A percentile compares a stretch with the other conserved stretches of the same genome.
phyloP scores from a whole-genome alignment of 2,797 vertebrate genomes.

The Hippopotamyrus pictus region DNA sequence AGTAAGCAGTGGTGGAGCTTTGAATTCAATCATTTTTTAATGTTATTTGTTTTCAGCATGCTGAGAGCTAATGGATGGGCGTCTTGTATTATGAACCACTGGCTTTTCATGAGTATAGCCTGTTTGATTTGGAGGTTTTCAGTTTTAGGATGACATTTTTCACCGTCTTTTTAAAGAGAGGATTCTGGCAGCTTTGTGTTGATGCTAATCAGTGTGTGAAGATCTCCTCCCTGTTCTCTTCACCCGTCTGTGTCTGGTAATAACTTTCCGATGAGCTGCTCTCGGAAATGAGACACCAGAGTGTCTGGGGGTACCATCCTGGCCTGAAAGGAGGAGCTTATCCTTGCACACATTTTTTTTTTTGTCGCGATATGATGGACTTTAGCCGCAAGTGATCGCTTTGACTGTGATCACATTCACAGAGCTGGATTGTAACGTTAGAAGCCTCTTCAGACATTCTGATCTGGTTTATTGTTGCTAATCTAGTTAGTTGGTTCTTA shows the following conservation, averaged over 20 bases:
- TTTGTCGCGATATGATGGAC: neutral
- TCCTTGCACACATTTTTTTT: neutral
- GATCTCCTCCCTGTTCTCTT: neutral
- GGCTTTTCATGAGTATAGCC: neutral
- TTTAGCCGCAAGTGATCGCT: neutral
- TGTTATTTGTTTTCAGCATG: neutral
- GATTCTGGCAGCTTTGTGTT: neutral
- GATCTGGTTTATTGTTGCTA: neutral
- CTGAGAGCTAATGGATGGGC: neutral
- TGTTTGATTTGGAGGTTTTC: neutral
- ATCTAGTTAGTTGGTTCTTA: slow-evolving; percentile 11
- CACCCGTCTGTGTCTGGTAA: neutral
- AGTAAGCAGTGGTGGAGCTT: neutral
- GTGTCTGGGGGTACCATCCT: neutral
- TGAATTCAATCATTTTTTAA: neutral
- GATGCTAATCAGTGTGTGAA: neutral
- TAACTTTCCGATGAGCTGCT: neutral
- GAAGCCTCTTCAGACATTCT: neutral
- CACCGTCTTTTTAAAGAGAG: neutral
- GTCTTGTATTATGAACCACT: neutral
- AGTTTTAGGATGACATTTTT: neutral
- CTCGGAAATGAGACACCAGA: neutral
- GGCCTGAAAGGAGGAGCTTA: neutral
- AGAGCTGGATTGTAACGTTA: neutral
- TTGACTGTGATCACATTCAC: neutral